These are phyloP conservation scores for Platysternon megacephalum DNA, from an alignment of 2,113 vertebrate species.

Conservation along the genomic window DNA sequence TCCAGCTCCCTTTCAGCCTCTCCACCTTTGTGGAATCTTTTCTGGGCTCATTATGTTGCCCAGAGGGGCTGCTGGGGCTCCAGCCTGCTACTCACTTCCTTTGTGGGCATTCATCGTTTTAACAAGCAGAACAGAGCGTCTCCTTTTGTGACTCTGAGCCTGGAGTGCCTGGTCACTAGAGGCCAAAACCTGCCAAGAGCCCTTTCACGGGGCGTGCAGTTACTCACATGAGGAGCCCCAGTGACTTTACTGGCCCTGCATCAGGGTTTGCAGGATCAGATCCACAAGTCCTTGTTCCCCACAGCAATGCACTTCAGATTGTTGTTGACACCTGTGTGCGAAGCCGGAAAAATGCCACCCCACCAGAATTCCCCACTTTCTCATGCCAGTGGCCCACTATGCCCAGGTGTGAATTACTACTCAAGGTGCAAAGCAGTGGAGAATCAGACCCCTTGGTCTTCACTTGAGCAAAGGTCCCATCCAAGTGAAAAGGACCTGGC, in stretches of 20 bases:
- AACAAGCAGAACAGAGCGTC: conserved; percentile 45
- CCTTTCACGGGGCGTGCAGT: conserved; percentile 8
- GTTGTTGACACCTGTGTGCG: background rate
- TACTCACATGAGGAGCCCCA: background rate
- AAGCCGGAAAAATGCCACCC: background rate
- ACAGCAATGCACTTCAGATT: background rate
- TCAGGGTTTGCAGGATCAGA: background rate
- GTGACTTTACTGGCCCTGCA: background rate
- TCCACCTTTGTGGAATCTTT: conserved; percentile 25
- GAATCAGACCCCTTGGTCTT: background rate
- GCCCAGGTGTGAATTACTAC: background rate
- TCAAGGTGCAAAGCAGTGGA: background rate
- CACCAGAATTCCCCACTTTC: background rate
- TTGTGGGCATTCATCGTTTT: conserved; percentile 48
- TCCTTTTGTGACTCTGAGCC: conserved; percentile 47
- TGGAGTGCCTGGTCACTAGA: conserved; percentile 47
- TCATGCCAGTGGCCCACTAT: background rate
- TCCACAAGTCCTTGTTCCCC: background rate
- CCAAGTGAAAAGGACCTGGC: background rate
- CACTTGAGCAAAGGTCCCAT: background rate
- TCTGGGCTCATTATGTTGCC: conserved; percentile 53
- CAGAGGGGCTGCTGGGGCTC: conserved; percentile 39
- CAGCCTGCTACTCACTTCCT: conserved; percentile 40
- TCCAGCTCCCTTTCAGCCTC: conserved; percentile 43
- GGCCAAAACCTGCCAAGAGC: conserved; percentile 29